Base-by-base conservation (phyloP, 92 coral and sea anemone genomes). In the Phenganax subtilis region DNA sequence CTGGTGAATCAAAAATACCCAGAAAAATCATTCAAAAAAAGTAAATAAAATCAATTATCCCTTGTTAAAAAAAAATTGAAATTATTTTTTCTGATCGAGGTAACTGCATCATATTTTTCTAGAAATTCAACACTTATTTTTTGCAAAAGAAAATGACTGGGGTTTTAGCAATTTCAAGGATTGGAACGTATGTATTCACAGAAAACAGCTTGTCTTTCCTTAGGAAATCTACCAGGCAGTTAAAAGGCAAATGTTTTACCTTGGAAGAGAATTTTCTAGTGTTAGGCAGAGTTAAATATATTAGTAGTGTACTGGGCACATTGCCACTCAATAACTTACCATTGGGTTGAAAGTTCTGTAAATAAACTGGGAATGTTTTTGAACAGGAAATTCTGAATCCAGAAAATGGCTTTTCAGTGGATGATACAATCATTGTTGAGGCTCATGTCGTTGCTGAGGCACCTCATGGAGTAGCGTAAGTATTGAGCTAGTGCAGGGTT, bases 391-490 rank as follows among this genome's bases (percentile, higher is more conserved):
- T 87, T 28, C 86, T 90, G 16, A 97, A 90, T 85, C 88, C 90
- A n/a, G 87, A 85, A 47, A 96, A 92, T 72, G 99, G 99, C 16
- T 96, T 87, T 67, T 87, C 86, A 15, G 91, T 88, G 64, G 89
- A 92, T 85, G 99, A 96, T 63, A 87, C 97, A 30, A 89, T 96
- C 65, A 87, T 88, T 31, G 87, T 96, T 28, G 99, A 96, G 79
- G 99, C 91, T 9, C 86, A 92, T 66, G 97, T 96, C 10, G 88
- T 83, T 17, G 99, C 99, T 7, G 99, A 96, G 67, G 99, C 99
- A 63, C 99, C 99, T 15, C 99, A 96, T 84, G 99, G 99, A 31
- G 97, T 96, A 7, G 99, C 99, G 99, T 96, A 92, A 96, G 99
- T 93, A 65, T 9, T 9, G 29, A 55, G 20, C 25, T 20, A 20